phyloP scores from a whole-genome alignment of 2,888 invertebrate species.

The Hesperia comma region DNA sequence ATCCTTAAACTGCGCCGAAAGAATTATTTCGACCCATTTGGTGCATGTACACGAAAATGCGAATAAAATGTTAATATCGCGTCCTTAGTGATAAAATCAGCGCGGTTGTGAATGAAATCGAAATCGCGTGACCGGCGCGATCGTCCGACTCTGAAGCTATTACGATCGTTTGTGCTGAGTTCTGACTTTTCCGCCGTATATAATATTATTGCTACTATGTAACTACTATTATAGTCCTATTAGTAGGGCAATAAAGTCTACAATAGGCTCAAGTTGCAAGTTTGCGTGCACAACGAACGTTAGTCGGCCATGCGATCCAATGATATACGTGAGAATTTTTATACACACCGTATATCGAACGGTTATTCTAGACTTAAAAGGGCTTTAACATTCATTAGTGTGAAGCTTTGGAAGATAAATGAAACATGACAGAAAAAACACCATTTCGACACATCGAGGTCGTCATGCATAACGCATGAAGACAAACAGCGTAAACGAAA shows the following conservation, averaged over 20 bases:
- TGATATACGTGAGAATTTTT: slow-evolving; percentile 38
- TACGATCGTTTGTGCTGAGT: slow-evolving; percentile 36
- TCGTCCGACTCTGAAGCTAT: slow-evolving; percentile 39
- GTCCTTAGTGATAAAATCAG: slow-evolving; percentile 33
- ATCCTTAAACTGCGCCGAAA: slow-evolving; percentile 14
- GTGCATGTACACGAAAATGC: slow-evolving; percentile 18
- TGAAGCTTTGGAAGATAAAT: slow-evolving; percentile 17
- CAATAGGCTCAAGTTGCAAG: slow-evolving; percentile 30
- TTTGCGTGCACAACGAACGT: slow-evolving; percentile 31
- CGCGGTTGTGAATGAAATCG: slow-evolving; percentile 39
- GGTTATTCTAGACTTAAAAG: slow-evolving; percentile 24
- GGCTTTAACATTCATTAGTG: slow-evolving; percentile 30
- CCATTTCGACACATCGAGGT: slow-evolving; percentile 15
- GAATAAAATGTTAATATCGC: slow-evolving; percentile 33
- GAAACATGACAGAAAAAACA: slow-evolving; percentile 24
- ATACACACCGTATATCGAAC: slow-evolving; percentile 20
- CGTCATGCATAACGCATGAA: slow-evolving; percentile 28
- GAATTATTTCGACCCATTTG: slow-evolving; percentile 15
- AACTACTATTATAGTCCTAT: slow-evolving; percentile 36
- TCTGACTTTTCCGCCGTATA: slow-evolving; percentile 33
- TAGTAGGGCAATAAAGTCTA: slow-evolving; percentile 36
- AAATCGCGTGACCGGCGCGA: slow-evolving; percentile 47
- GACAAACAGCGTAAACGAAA: slow-evolving; percentile 20
- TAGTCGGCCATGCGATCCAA: slow-evolving; percentile 36
- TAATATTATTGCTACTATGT: slow-evolving; percentile 13